phyloP scores from a whole-genome alignment of 1,140 invertebrate species.

The Brachystomella parvula region DNA sequence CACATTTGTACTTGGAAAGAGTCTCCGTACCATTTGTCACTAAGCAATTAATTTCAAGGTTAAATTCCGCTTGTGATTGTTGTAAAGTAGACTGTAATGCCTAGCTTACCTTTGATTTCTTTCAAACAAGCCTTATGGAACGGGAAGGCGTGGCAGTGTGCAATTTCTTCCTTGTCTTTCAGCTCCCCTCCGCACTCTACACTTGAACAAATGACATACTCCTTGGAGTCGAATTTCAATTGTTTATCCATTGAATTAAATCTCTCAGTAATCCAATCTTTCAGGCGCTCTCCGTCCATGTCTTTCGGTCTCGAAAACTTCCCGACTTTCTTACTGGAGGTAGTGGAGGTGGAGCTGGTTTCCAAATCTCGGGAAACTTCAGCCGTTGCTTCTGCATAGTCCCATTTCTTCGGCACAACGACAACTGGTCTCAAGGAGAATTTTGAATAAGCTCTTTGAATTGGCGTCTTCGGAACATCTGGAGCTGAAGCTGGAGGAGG shows the following conservation, averaged over 20 bases:
- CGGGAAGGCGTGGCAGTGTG: constrained; percentile 25
- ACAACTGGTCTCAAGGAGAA: neutral
- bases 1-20: constrained; percentile 22
- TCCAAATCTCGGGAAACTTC: neutral
- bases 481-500: neutral
- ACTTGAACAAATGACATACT: neutral
- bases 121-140: constrained; percentile 23
- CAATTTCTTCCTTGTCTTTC: neutral
- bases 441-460: neutral
- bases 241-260: constrained; percentile 16
- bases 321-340: neutral
- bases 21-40: neutral
- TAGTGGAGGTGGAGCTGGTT: neutral
- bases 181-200: constrained; percentile 5
- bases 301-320: constrained; percentile 3
- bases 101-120: neutral
- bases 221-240: constrained; percentile 12
- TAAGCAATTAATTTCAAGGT: neutral
- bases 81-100: neutral
- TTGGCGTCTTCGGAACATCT: neutral
- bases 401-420: neutral
- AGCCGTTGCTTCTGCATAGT: neutral
- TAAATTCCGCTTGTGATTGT: neutral
- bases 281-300: constrained; percentile 16
- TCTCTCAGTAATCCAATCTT: constrained; percentile 15